Conservation (phyloP, 1,140 invertebrate species). For the Neodiprion pinetum region DNA sequence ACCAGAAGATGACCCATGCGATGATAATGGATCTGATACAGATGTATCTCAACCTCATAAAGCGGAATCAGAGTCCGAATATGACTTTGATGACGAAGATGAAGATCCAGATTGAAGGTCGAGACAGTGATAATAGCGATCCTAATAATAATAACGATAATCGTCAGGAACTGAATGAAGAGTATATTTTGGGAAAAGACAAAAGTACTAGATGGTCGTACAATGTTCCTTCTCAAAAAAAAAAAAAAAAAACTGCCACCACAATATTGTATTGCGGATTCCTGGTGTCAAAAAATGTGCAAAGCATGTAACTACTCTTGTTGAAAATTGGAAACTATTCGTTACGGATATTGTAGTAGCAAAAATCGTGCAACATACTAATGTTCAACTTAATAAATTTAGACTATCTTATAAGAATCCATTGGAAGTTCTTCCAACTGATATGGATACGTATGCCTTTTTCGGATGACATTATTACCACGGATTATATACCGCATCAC, state of each 20-base stretch:
- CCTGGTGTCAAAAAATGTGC: slow-evolving; percentile 31
- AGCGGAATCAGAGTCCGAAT: too few relatives aligned
- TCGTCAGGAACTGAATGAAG: too few relatives aligned
- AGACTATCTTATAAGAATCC: slow-evolving; percentile 36
- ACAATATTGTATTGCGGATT: slow-evolving; percentile 20
- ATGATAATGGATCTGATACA: too few relatives aligned
- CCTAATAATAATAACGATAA: too few relatives aligned
- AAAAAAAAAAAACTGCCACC: not conserved
- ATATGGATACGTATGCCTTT: slow-evolving; percentile 59
- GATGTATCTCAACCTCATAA: too few relatives aligned
- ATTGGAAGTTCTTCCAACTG: slow-evolving; percentile 43
- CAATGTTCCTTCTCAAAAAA: slow-evolving; percentile 12
- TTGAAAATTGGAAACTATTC: slow-evolving; percentile 37
- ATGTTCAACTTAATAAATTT: slow-evolving; percentile 33
- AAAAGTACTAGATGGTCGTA: slow-evolving; percentile 10
- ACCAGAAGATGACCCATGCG: too few relatives aligned
- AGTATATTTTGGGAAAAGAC: slow-evolving; percentile 10
- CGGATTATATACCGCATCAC: slow-evolving; percentile 56
- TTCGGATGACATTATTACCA: slow-evolving; percentile 62
- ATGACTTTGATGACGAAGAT: too few relatives aligned
- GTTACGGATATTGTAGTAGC: slow-evolving; percentile 30
- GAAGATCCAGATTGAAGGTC: too few relatives aligned
- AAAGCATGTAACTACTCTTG: slow-evolving; percentile 22
- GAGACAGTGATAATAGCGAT: too few relatives aligned
- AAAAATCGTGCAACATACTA: slow-evolving; percentile 35